phyloP scores from a whole-genome alignment of 2,797 vertebrate species.

The Phylloscopus collybita region DNA sequence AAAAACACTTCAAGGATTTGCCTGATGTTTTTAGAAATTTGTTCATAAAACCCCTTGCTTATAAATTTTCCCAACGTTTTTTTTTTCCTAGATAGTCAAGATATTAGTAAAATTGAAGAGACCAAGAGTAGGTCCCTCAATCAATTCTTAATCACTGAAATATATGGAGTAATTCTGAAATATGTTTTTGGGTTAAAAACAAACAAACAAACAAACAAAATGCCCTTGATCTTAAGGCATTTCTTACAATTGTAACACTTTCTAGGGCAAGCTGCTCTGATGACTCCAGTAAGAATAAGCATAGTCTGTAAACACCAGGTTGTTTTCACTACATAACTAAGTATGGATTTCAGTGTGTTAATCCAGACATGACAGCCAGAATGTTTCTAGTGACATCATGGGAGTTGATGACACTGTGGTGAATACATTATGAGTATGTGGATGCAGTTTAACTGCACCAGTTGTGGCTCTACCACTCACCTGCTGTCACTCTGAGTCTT shows the following conservation, averaged over 20 bases:
- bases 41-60: fast-evolving
- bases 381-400: neutral
- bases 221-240: neutral
- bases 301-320: neutral
- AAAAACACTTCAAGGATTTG: neutral
- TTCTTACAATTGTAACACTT: neutral
- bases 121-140: neutral
- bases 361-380: neutral
- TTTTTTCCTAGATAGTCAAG: neutral
- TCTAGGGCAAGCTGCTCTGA: neutral
- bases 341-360: neutral
- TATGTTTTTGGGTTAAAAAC: neutral
- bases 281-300: neutral
- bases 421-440: neutral
- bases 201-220: neutral
- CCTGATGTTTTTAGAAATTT: neutral
- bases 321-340: neutral
- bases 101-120: neutral
- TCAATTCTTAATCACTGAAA: neutral
- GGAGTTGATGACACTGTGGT: neutral
- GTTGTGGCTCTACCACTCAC: neutral
- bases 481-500: neutral
- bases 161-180: neutral
- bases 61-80: neutral
- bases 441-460: neutral